Conservation (phyloP, 2,797 vertebrate genomes). For the Megalops cyprinoides region DNA sequence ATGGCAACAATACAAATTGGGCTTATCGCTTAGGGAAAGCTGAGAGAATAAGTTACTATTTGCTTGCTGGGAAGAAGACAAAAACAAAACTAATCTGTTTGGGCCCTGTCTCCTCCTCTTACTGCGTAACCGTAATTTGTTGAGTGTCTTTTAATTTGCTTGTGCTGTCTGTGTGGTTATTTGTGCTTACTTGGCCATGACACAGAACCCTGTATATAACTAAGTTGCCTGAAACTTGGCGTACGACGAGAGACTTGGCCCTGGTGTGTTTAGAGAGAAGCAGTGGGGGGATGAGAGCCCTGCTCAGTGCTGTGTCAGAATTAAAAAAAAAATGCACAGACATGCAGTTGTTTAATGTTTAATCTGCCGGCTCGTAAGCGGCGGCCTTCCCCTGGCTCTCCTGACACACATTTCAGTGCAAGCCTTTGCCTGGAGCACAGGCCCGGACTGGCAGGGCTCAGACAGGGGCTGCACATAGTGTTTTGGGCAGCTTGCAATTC, state of each 20-base stretch:
- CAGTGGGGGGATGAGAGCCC: background rate
- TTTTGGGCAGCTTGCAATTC: constrained; percentile 30
- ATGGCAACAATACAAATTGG: background rate
- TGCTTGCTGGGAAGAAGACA: too few relatives aligned
- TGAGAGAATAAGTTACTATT: constrained; percentile 9
- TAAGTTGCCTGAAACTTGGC: constrained; percentile 26
- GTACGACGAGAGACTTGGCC: constrained; percentile 30
- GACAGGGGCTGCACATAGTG: constrained; percentile 28
- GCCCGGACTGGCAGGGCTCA: constrained; percentile 8
- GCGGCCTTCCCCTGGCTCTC: background rate
- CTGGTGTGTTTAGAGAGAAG: constrained; percentile 22
- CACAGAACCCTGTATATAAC: constrained; percentile 19
- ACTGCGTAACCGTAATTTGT: background rate
- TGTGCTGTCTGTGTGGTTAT: constrained; percentile 17
- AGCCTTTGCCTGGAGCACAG: constrained; percentile 9
- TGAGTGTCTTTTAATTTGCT: constrained; percentile 28
- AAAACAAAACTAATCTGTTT: too few relatives aligned
- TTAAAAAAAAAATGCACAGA: constrained; percentile 25
- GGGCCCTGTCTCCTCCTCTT: background rate
- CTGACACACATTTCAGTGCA: background rate
- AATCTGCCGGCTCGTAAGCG: background rate
- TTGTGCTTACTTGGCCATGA: constrained; percentile 37
- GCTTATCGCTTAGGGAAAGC: background rate
- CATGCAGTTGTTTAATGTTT: constrained; percentile 37
- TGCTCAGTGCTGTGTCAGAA: background rate